These are phyloP conservation scores for Lindbergichthys nudifrons DNA, from an alignment of 2,797 vertebrate genomes.

Conservation along the genomic window DNA sequence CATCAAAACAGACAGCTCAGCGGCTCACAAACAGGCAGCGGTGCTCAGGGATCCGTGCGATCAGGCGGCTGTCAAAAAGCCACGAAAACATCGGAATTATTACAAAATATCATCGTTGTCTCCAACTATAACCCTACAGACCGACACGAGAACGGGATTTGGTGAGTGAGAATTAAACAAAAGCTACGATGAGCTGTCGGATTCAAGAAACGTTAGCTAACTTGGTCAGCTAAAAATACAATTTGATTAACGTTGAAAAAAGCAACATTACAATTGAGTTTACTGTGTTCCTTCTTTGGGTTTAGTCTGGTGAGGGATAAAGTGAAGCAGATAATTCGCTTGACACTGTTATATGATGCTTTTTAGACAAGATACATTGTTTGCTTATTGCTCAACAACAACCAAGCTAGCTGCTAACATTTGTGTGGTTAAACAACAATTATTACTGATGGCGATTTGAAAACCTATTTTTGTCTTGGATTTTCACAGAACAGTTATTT, in stretches of 20 bases:
- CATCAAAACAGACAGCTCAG: constrained; percentile 52
- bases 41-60: neutral
- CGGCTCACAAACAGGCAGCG: neutral
- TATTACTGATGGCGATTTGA: neutral
- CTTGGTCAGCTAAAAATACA: constrained; percentile 11
- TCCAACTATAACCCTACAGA: neutral
- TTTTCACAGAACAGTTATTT: fast-evolving
- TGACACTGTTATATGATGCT: neutral
- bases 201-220: constrained; percentile 7
- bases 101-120: neutral
- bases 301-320: neutral
- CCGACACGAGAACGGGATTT: neutral
- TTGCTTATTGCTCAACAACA: neutral
- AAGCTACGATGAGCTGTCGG: constrained; percentile 6
- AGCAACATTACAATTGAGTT: neutral
- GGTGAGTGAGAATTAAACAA: constrained; percentile 55
- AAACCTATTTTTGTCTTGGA: neutral
- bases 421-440: neutral
- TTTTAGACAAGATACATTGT: fast-evolving
- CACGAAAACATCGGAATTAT: neutral
- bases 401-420: constrained; percentile 23
- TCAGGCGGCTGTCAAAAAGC: neutral
- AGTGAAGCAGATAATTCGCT: neutral
- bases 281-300: neutral
- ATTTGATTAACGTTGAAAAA: neutral